Evolutionary conservation across 2,888 invertebrate species (phyloP), one percentile per base, ranked within the genome.

Genomic region (Drosophila mimica): DNA sequence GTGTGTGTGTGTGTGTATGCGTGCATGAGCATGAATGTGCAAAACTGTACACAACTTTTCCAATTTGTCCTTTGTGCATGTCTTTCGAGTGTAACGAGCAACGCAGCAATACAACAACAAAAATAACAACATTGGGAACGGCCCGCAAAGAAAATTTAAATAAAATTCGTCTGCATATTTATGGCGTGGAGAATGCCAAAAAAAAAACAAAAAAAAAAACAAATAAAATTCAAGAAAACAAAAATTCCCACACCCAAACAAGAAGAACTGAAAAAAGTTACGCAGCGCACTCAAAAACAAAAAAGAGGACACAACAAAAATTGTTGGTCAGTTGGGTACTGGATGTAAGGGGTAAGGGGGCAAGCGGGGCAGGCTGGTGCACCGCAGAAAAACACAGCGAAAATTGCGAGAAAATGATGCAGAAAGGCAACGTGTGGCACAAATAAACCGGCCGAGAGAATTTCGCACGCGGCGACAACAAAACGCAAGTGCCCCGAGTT

Each of bases 41-140:
- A 64, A 71, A 80, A 68, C 62, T 76, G 74, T 71, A 67, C 67
- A 80, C 80, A 81, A 81, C 81, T 81, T 81, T 81, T 81, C 81
- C 81, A 81, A 81, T 81, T 81, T 81, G 81, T 83, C 83, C 83
- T 80, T 82, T 81, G 81, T 80, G 71, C 81, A 76, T 81, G 83
- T 81, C 83, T 83, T 83, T 81, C 63, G 69, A 77, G 77, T 82
- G 83, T 80, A 81, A 81, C 83, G 71, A 82, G 79, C 76, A 69
- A 49, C 79, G 65, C 66, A 59, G 20, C 25, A 34, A 25, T 5
- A 56, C 52, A 67, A n/a, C 63, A 58, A 28, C 65, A 66, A 28
- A 46, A 46, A 54, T 25, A 52, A 46, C 56, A 62, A 62, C 60
- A 68, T 59, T 66, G 53, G 38, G 48, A 68, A 49, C 49, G 81